Evolutionary conservation across 2,113 vertebrate genomes (phyloP).

Genomic region (Pomatostomus ruficeps): DNA sequence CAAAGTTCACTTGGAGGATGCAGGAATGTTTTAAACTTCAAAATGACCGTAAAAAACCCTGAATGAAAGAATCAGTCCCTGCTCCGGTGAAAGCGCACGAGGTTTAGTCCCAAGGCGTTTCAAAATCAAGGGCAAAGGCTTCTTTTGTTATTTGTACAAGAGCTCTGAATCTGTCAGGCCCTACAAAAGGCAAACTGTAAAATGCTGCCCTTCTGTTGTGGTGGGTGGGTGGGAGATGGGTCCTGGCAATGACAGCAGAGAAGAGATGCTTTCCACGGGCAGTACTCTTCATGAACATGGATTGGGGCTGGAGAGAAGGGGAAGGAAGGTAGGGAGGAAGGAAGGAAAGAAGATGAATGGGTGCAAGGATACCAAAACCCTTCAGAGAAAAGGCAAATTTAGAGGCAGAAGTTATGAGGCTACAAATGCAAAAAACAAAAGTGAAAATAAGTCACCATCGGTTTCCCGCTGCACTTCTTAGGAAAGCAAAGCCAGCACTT

Average conservation of each 20-base stretch:
- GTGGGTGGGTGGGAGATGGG: not conserved
- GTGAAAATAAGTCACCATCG: accelerated
- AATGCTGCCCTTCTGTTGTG: not conserved
- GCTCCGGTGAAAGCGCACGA: not conserved
- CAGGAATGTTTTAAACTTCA: not conserved
- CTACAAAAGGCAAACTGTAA: not conserved
- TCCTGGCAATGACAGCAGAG: not conserved
- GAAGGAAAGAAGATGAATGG: not conserved
- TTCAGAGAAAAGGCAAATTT: not conserved
- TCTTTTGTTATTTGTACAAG: not conserved
- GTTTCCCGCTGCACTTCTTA: not conserved
- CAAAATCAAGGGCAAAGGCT: constrained; percentile 15
- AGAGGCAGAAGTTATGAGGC: not conserved
- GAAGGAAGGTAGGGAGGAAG: not conserved
- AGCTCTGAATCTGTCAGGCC: not conserved
- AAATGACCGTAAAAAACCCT: not conserved
- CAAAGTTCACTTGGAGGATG: not conserved
- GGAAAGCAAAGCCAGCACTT: not conserved
- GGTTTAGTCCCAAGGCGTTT: not conserved
- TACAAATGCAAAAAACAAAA: not conserved
- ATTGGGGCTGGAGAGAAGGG: not conserved
- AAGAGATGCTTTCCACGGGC: not conserved
- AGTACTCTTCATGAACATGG: not conserved
- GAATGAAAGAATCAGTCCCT: not conserved
- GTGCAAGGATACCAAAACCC: not conserved